A percentile compares a stretch with the other conserved stretches of the same genome.
Conservation (phyloP, 2,888 invertebrate genomes). For the Diaphora mendica region DNA sequence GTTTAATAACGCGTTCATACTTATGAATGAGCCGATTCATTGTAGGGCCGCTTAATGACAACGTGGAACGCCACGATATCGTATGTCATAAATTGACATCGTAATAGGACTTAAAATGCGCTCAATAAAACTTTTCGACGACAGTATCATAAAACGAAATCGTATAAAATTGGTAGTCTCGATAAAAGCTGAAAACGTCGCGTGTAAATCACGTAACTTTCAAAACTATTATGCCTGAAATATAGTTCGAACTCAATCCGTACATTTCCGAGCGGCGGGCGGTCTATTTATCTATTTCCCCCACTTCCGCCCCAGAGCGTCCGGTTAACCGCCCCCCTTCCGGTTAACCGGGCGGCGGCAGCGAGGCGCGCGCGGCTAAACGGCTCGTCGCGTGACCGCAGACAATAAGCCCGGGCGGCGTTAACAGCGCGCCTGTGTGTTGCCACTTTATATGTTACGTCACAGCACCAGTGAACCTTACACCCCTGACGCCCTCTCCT, state of each 20-base stretch:
- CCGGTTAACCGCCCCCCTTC: conserved; percentile 87
- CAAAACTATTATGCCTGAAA: conserved; percentile 86
- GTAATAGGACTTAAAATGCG: conserved; percentile 68
- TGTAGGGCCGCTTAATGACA: conserved; percentile 53
- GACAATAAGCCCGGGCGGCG: conserved; percentile 86
- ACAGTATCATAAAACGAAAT: conserved; percentile 76
- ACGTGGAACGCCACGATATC: conserved; percentile 49
- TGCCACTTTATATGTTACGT: conserved; percentile 85
- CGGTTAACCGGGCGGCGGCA: conserved; percentile 85
- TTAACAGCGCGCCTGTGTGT: conserved; percentile 86
- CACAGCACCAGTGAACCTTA: conserved; percentile 54
- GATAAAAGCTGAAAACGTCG: conserved; percentile 82
- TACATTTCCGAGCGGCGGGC: conserved; percentile 86
- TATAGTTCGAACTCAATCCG: conserved; percentile 86
- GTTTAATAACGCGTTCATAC: conserved; percentile 57
- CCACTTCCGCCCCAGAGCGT: conserved; percentile 85
- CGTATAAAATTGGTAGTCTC: conserved; percentile 72
- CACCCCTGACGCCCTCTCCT: conserved; percentile 43
- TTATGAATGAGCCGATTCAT: conserved; percentile 62
- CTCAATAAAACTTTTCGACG: conserved; percentile 76
- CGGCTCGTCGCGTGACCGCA: conserved; percentile 87
- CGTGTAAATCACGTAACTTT: conserved; percentile 85
- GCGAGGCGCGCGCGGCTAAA: conserved; percentile 84
- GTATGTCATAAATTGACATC: conserved; percentile 66
- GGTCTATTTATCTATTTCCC: conserved; percentile 87